These are phyloP conservation scores for Dipodomys spectabilis DNA, from an alignment of 2,113 vertebrate species.

Conservation along the genomic window DNA sequence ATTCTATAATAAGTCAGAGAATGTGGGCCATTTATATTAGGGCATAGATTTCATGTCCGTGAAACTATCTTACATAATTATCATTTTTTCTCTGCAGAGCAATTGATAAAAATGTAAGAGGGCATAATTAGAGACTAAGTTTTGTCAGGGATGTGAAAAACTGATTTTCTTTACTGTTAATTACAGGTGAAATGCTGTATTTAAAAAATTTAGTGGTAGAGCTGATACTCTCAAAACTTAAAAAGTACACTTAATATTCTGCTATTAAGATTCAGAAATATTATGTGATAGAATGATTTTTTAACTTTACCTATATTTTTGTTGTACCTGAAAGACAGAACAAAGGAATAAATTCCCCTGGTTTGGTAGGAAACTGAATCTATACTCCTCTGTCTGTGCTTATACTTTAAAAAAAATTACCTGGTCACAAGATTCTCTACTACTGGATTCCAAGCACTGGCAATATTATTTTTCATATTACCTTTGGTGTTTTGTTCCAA, in stretches of 20 bases:
- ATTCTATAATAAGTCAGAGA: slow-evolving; percentile 64
- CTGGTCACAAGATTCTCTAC: background rate
- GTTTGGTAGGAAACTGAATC: background rate
- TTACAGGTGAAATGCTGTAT: slow-evolving; percentile 37
- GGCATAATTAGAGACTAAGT: slow-evolving; percentile 56
- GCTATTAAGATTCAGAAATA: slow-evolving; percentile 11
- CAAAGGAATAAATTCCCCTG: background rate
- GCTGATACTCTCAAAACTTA: background rate
- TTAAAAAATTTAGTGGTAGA: background rate
- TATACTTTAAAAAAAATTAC: background rate
- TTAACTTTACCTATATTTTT: background rate
- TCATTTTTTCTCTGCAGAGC: slow-evolving; percentile 46
- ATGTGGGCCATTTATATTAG: slow-evolving; percentile 45
- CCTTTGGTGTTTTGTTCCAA: background rate
- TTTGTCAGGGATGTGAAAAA: slow-evolving; percentile 42
- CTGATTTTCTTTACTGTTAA: background rate
- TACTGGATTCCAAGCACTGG: background rate
- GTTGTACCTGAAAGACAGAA: background rate
- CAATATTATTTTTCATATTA: background rate
- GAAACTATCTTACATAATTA: slow-evolving; percentile 63
- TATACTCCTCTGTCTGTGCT: background rate
- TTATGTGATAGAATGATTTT: background rate
- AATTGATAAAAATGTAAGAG: slow-evolving; percentile 57
- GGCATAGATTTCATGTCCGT: slow-evolving; percentile 32
- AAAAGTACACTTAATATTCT: background rate